phyloP scores from a whole-genome alignment of 2,797 vertebrate species.

The Sparus aurata region DNA sequence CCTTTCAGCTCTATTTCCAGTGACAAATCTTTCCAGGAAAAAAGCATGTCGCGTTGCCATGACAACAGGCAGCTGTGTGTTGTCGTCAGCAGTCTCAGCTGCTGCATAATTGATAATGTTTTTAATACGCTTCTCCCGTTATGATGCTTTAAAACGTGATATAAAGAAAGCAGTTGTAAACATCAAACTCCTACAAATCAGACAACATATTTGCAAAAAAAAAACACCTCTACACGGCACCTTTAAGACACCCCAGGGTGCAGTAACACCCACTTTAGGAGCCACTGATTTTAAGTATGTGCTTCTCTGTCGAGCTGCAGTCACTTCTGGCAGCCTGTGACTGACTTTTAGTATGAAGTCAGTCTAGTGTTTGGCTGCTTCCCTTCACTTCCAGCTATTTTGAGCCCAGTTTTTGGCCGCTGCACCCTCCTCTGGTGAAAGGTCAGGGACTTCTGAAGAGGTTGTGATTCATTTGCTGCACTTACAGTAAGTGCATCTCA shows the following conservation, averaged over 20 bases:
- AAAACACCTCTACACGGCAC: neutral
- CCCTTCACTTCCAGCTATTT: neutral
- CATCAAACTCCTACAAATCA: neutral
- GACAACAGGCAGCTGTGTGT: neutral
- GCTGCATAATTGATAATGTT: too few relatives aligned
- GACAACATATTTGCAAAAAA: neutral
- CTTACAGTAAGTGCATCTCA: neutral
- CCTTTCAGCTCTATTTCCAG: neutral
- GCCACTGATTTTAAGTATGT: neutral
- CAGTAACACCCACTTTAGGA: too few relatives aligned
- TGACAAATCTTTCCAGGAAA: neutral
- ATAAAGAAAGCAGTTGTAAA: too few relatives aligned
- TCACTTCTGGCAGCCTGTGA: neutral
- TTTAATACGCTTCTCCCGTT: too few relatives aligned
- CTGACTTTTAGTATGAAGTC: neutral
- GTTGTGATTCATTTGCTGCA: neutral
- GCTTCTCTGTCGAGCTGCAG: neutral
- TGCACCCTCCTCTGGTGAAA: constrained; percentile 1
- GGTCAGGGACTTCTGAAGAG: constrained; percentile 4
- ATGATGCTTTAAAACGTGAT: neutral
- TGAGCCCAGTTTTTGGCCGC: neutral
- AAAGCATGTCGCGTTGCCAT: neutral
- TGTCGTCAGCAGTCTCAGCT: too few relatives aligned
- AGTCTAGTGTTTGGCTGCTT: neutral
- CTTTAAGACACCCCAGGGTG: neutral